Evolutionary conservation across 2,797 vertebrate genomes (phyloP).

Genomic region (Picus viridis): DNA sequence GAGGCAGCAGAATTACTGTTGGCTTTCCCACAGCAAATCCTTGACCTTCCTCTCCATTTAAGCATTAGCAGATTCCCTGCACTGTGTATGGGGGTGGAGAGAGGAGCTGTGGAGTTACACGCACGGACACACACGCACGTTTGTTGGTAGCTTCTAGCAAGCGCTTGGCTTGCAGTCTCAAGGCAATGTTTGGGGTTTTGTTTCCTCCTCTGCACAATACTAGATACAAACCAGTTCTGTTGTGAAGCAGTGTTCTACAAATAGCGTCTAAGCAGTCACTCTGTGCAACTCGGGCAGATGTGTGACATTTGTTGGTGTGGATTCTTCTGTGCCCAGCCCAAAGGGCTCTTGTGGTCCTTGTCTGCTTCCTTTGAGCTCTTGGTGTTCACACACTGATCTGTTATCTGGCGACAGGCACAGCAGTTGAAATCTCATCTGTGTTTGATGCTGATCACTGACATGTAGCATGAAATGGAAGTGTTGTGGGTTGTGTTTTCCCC

Average conservation of each 20-base stretch:
- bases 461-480: not conserved
- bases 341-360: not conserved
- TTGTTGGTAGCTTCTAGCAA: not conserved
- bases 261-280: not conserved
- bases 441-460: not conserved
- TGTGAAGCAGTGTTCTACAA: not conserved
- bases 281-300: not conserved
- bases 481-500: too few species aligned
- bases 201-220: not conserved
- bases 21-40: slow-evolving; percentile 40
- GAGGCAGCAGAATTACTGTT: slow-evolving; percentile 14
- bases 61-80: slow-evolving; percentile 25
- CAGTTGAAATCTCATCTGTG: not conserved
- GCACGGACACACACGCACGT: not conserved
- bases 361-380: not conserved
- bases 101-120: not conserved
- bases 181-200: not conserved
- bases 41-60: slow-evolving; percentile 39
- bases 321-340: not conserved
- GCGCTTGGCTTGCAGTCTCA: not conserved
- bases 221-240: not conserved
- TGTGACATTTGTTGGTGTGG: not conserved
- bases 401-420: not conserved
- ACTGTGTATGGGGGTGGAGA: not conserved
- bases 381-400: accelerated